Percentiles rank a stretch among this genome's conserved stretches.
Evolutionary conservation across 2,113 vertebrate species (phyloP).

Genomic region (Eclectus roratus): DNA sequence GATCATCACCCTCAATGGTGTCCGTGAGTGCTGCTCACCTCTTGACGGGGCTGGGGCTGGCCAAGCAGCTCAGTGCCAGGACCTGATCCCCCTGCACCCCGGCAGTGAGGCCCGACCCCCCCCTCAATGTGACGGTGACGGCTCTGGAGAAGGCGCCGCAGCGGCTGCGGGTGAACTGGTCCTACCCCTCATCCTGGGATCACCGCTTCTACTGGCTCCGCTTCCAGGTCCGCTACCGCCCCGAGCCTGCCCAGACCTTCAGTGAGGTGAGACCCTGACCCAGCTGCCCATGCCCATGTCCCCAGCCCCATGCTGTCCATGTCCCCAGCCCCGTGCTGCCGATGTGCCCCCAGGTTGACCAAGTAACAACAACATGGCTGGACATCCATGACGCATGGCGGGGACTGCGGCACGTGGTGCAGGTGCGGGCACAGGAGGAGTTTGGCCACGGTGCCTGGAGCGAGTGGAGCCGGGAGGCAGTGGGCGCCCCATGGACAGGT

Average conservation of each 20-base stretch:
- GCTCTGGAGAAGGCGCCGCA: background rate
- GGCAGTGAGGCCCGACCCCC: constrained; percentile 74
- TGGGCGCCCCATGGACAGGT: constrained; percentile 75
- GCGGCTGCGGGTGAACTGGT: constrained; percentile 66
- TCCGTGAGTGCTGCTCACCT: background rate
- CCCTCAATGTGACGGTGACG: constrained; percentile 36
- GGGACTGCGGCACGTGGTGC: constrained; percentile 30
- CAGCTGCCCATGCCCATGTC: background rate
- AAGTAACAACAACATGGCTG: background rate
- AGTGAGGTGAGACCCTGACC: background rate
- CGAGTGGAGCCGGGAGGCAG: constrained; percentile 67
- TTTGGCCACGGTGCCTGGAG: constrained; percentile 65
- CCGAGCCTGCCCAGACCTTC: background rate
- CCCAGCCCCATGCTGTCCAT: fast-evolving
- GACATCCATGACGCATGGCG: constrained; percentile 54
- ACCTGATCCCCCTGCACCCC: background rate
- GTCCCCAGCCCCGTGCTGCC: fast-evolving
- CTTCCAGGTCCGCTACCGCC: constrained; percentile 74
- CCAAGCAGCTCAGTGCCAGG: fast-evolving
- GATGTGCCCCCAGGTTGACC: background rate
- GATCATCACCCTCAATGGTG: background rate
- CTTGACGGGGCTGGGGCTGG: background rate
- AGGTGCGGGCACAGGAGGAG: constrained; percentile 73
- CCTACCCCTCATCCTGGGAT: constrained; percentile 68
- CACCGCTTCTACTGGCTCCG: constrained; percentile 57